These are phyloP conservation scores for Acromyrmex heyeri DNA, from an alignment of 1,140 invertebrate species.

Conservation along the genomic window DNA sequence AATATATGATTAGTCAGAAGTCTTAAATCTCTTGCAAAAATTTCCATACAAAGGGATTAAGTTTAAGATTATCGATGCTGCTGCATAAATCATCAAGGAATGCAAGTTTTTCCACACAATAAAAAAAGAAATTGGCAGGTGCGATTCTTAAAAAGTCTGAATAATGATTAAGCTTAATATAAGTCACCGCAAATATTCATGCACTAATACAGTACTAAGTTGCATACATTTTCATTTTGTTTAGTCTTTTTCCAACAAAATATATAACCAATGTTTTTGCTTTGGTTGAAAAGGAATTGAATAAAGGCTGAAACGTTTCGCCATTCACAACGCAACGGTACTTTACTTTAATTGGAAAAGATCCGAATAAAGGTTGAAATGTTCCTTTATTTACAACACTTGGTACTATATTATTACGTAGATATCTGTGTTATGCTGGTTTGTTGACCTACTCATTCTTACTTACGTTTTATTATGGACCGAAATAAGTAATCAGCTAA, in stretches of 20 bases:
- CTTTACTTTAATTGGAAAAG: conserved; percentile 32
- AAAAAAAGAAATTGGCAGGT: neutral
- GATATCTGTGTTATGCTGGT: neutral
- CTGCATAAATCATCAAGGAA: neutral
- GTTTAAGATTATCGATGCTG: neutral
- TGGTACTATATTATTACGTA: conserved; percentile 9
- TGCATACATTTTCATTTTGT: no score
- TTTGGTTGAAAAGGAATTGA: neutral
- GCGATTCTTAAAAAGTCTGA: neutral
- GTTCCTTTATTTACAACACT: neutral
- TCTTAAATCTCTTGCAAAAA: conserved; percentile 2
- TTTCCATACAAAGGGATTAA: neutral
- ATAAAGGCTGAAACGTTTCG: conserved; percentile 4
- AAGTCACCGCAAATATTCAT: no score
- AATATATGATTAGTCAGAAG: no score
- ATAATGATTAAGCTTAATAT: neutral
- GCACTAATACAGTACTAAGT: no score
- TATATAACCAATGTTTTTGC: no score
- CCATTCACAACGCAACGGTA: conserved; percentile 17
- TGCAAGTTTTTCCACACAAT: neutral
- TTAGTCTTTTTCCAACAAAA: no score
- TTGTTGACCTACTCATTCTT: neutral
- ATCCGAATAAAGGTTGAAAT: conserved; percentile 28
- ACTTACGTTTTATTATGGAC: neutral
- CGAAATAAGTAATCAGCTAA: neutral